Evolutionary conservation across 2,888 invertebrate species (phyloP).

Genomic region (Pomacea canaliculata): DNA sequence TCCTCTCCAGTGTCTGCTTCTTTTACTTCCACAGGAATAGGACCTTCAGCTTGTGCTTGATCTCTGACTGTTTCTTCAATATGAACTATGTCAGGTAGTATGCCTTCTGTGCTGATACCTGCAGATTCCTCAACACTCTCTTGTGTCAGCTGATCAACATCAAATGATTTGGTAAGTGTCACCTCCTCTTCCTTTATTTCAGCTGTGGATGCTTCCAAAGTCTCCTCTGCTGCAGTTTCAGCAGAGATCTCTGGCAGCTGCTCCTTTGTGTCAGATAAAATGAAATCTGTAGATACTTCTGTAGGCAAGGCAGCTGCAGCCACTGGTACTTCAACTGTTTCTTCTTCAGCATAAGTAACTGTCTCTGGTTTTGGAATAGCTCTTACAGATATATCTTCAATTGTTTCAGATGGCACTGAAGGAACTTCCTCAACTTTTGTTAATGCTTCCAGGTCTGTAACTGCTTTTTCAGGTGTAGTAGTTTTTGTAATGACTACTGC

Average conservation of each 20-base stretch:
- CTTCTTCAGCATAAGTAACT: slow-evolving; percentile 11
- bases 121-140: too few species aligned
- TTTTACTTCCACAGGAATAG: too few species aligned
- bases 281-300: slow-evolving; percentile 3
- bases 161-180: not conserved
- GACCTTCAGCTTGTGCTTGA: too few species aligned
- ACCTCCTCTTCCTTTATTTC: slow-evolving; percentile 3
- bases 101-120: too few species aligned
- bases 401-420: not conserved
- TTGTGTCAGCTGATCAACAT: too few species aligned
- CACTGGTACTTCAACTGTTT: not conserved
- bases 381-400: slow-evolving; percentile 2
- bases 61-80: too few species aligned
- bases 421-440: not conserved
- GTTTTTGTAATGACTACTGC: not conserved
- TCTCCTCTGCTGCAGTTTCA: not conserved
- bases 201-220: not conserved
- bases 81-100: too few species aligned
- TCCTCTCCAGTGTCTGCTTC: too few species aligned
- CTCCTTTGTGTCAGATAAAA: not conserved
- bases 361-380: slow-evolving; percentile 6
- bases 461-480: not conserved
- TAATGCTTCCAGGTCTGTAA: not conserved
- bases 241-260: not conserved
- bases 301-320: not conserved